phyloP scores from a whole-genome alignment of 1,140 invertebrate genomes.

The Drosophila sucinea region DNA sequence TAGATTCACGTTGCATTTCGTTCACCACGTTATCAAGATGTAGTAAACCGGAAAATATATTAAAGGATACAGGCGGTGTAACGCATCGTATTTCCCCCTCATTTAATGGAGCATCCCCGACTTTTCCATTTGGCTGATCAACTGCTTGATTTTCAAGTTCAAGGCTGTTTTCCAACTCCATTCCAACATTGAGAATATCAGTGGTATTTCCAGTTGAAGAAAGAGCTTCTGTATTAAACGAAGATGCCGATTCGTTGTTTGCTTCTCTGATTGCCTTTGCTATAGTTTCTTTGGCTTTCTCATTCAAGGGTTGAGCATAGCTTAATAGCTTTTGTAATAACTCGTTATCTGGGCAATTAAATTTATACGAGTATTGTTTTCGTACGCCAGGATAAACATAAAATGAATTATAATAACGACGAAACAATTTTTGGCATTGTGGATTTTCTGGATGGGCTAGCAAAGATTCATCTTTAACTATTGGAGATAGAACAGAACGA shows the following conservation, averaged over 20 bases:
- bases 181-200: no score
- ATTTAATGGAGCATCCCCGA: not conserved
- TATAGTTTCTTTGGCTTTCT: constrained; percentile 8
- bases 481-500: not conserved
- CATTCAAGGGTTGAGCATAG: constrained; percentile 23
- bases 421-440: not conserved
- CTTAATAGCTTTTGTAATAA: constrained; percentile 19
- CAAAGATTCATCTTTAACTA: not conserved
- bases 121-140: not conserved
- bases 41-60: constrained; percentile 28
- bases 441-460: not conserved
- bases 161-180: no score
- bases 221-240: not conserved
- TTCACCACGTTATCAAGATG: constrained; percentile 32
- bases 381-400: constrained; percentile 13
- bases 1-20: constrained; percentile 31
- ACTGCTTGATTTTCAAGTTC: not conserved
- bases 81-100: not conserved
- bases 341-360: not conserved
- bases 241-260: not conserved
- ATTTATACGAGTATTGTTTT: not conserved
- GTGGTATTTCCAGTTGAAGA: no score
- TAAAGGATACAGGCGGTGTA: constrained; percentile 25
- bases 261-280: not conserved
- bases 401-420: constrained; percentile 3